These are phyloP conservation scores for Syrista parreyssii DNA, from an alignment of 2,888 invertebrate genomes.

Conservation along the genomic window DNA sequence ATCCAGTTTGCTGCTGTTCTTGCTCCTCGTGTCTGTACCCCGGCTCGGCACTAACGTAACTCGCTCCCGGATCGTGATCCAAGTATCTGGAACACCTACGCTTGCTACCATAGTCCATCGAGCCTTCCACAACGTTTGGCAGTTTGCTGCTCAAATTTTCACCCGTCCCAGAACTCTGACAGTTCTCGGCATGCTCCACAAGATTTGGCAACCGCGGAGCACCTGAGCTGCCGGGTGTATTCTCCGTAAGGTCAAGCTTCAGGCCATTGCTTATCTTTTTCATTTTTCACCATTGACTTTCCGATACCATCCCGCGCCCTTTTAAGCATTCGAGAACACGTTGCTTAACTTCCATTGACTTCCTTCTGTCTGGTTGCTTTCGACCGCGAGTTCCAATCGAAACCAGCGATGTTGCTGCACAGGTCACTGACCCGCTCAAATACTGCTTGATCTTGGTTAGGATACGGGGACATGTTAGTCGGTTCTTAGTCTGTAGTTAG, in stretches of 20 bases:
- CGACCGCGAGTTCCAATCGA: neutral
- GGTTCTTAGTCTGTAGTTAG: constrained; percentile 17
- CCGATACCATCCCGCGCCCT: neutral
- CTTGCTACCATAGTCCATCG: constrained; percentile 66
- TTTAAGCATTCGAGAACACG: neutral
- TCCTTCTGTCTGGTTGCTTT: neutral
- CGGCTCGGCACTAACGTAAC: constrained; percentile 11
- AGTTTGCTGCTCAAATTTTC: constrained; percentile 64
- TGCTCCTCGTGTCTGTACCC: constrained; percentile 22
- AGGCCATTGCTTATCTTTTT: constrained; percentile 62
- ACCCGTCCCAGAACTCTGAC: constrained; percentile 44
- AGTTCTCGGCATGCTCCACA: constrained; percentile 62
- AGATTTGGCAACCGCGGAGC: constrained; percentile 58
- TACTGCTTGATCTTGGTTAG: neutral
- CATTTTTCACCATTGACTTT: constrained; percentile 56
- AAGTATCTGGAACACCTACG: constrained; percentile 64
- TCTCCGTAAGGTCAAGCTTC: constrained; percentile 64
- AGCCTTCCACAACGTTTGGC: constrained; percentile 65
- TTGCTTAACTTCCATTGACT: neutral
- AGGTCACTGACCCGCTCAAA: neutral
- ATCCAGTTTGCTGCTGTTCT: constrained; percentile 16
- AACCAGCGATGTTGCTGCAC: neutral
- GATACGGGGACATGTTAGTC: constrained; percentile 13
- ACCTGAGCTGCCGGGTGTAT: constrained; percentile 63
- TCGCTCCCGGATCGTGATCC: constrained; percentile 49